These are phyloP conservation scores for Urocynchramus pylzowi DNA, from an alignment of 2,113 vertebrate genomes.

Conservation along the genomic window DNA sequence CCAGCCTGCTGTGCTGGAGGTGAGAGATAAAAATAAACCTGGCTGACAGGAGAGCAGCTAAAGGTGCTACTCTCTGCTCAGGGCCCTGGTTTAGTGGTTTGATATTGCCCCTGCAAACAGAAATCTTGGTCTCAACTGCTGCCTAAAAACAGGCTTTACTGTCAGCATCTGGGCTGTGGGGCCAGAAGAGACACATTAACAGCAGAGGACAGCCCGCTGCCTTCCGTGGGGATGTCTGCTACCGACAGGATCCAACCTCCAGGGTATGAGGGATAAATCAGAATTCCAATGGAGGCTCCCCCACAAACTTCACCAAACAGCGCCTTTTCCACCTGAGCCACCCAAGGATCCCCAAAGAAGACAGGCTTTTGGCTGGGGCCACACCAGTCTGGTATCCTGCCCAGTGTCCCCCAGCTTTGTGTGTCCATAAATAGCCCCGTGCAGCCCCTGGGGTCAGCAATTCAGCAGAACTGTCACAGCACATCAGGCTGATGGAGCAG, in stretches of 20 bases:
- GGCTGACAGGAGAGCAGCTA: not conserved
- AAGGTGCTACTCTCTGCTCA: not conserved
- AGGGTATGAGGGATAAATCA: fast-evolving
- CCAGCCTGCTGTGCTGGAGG: not conserved
- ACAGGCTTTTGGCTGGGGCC: not conserved
- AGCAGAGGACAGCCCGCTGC: not conserved
- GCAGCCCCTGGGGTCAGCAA: not conserved
- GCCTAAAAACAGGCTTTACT: not conserved
- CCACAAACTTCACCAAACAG: not conserved
- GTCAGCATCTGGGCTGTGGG: not conserved
- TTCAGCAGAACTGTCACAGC: slow-evolving; percentile 11
- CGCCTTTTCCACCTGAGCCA: fast-evolving
- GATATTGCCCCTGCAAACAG: fast-evolving
- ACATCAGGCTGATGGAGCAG: not conserved
- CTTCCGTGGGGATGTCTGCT: not conserved
- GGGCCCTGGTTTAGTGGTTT: not conserved
- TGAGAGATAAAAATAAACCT: not conserved
- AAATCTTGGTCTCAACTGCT: not conserved
- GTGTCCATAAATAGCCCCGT: not conserved
- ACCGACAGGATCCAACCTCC: fast-evolving
- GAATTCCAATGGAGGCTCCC: fast-evolving
- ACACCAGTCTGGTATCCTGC: not conserved
- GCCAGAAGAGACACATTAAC: not conserved
- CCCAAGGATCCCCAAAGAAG: not conserved
- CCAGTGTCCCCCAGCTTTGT: not conserved